Percentiles rank a stretch among this genome's conserved stretches.
phyloP scores from a whole-genome alignment of 2,113 vertebrate genomes.

The Plectropomus leopardus region DNA sequence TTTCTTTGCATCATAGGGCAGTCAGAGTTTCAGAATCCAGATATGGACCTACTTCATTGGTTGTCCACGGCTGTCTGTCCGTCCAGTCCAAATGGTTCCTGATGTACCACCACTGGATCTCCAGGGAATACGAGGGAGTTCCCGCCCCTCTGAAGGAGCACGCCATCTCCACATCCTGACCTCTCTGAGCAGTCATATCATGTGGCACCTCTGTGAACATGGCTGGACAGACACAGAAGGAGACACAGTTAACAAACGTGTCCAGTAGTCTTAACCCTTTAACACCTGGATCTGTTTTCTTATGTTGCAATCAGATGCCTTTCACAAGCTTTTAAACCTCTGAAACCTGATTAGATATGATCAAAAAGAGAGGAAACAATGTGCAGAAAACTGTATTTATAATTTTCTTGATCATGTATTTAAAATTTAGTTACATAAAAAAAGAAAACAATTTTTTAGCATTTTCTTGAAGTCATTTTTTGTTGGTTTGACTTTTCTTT shows the following conservation, averaged over 20 bases:
- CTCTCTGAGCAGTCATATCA: conserved; percentile 91
- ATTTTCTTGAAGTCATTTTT: too few relatives aligned
- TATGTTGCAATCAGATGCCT: too few relatives aligned
- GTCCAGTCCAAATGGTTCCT: conserved; percentile 92
- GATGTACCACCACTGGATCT: conserved; percentile 99
- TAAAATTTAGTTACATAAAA: too few relatives aligned
- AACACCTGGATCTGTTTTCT: too few relatives aligned
- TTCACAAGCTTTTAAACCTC: too few relatives aligned
- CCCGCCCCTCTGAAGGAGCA: conserved; percentile 96
- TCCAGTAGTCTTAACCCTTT: too few relatives aligned
- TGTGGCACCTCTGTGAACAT: conserved; percentile 96
- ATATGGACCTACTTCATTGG: conserved; percentile 85
- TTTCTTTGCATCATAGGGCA: neutral
- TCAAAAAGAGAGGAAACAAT: too few relatives aligned
- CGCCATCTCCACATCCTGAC: conserved; percentile 98
- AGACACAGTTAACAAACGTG: neutral
- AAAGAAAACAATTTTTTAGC: too few relatives aligned
- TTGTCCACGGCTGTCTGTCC: conserved; percentile 90
- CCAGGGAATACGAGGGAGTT: conserved; percentile 93
- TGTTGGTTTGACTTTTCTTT: too few relatives aligned
- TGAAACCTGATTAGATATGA: too few relatives aligned
- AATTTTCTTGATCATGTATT: too few relatives aligned
- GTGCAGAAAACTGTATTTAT: too few relatives aligned
- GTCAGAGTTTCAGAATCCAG: neutral
- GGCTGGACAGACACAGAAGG: conserved; percentile 80